phyloP scores from a whole-genome alignment of 2,113 vertebrate species.

The Siphamia tubifer region DNA sequence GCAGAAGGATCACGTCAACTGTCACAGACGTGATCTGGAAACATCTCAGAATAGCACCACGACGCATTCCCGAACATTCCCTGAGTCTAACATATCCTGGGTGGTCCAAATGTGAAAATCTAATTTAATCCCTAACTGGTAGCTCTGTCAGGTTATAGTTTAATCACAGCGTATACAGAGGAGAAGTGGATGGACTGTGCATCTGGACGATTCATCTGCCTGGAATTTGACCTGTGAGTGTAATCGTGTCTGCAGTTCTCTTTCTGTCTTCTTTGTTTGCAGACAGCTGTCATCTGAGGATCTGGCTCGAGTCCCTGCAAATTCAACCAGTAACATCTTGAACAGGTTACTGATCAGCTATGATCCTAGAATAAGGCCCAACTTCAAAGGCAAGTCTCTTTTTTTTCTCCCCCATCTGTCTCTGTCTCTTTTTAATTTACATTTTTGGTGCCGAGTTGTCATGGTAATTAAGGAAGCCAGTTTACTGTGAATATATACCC shows the following conservation, averaged over 20 bases:
- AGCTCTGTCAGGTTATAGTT: conserved; percentile 36
- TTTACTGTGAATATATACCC: neutral
- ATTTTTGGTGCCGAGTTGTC: conserved; percentile 21
- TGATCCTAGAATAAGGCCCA: conserved; percentile 96
- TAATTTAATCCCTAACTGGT: conserved; percentile 31
- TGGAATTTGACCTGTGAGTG: conserved; percentile 58
- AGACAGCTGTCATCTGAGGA: conserved; percentile 95
- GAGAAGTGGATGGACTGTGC: neutral
- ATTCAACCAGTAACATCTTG: conserved; percentile 96
- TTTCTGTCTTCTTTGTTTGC: conserved; percentile 53
- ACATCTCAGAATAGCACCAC: conserved; percentile 9
- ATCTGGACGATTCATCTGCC: conserved; percentile 41
- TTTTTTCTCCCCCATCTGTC: conserved; percentile 32
- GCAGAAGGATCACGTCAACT: neutral
- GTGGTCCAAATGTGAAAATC: conserved; percentile 43
- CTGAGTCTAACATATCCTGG: conserved; percentile 28
- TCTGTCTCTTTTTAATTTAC: conserved; percentile 33
- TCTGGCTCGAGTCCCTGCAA: conserved; percentile 90
- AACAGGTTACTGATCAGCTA: conserved; percentile 93
- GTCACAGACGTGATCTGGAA: conserved; percentile 5
- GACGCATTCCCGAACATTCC: conserved; percentile 24
- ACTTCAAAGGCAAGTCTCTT: conserved; percentile 92
- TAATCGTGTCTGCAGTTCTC: conserved; percentile 36
- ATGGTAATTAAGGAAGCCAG: conserved; percentile 32
- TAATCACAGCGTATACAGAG: conserved; percentile 48